phyloP scores from a whole-genome alignment of 2,797 vertebrate genomes.

The Sandelia bainsii region DNA sequence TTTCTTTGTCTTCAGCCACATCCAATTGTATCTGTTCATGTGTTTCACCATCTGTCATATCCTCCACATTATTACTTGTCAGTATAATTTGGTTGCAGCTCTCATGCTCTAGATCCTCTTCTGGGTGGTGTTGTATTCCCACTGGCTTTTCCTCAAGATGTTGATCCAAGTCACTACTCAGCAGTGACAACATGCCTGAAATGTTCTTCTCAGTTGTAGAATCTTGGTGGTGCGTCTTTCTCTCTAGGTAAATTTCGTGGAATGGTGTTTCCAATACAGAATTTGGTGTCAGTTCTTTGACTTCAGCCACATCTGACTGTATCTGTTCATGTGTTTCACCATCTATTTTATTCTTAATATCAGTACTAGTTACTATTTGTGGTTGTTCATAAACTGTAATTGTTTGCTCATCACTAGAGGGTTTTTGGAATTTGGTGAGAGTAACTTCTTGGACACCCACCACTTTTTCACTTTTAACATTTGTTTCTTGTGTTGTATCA shows the following conservation, averaged over 20 bases:
- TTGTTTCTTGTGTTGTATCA: conserved; percentile 14
- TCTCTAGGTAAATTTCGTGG: conserved; percentile 12
- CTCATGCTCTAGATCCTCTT: conserved; percentile 36
- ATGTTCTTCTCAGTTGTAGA: conserved; percentile 48
- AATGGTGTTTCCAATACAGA: conserved; percentile 19
- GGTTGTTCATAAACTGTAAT: conserved; percentile 21
- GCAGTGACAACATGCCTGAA: conserved; percentile 60
- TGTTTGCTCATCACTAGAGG: conserved; percentile 13
- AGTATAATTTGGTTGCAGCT: conserved; percentile 35
- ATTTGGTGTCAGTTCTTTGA: neutral
- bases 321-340: conserved; percentile 2
- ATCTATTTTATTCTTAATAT: conserved; percentile 17
- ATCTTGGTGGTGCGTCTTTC: neutral
- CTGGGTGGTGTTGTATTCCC: neutral
- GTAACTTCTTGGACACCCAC: conserved; percentile 30
- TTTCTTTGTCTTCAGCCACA: conserved; percentile 2
- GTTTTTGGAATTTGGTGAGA: conserved; percentile 24
- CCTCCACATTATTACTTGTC: neutral
- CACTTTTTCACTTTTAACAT: conserved; percentile 3
- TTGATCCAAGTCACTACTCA: conserved; percentile 53
- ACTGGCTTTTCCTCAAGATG: conserved; percentile 33
- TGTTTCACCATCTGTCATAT: neutral
- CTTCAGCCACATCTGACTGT: neutral
- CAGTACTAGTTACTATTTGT: neutral
- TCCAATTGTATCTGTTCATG: neutral